phyloP scores from a whole-genome alignment of 2,797 vertebrate genomes.

The Anas flavirostris region DNA sequence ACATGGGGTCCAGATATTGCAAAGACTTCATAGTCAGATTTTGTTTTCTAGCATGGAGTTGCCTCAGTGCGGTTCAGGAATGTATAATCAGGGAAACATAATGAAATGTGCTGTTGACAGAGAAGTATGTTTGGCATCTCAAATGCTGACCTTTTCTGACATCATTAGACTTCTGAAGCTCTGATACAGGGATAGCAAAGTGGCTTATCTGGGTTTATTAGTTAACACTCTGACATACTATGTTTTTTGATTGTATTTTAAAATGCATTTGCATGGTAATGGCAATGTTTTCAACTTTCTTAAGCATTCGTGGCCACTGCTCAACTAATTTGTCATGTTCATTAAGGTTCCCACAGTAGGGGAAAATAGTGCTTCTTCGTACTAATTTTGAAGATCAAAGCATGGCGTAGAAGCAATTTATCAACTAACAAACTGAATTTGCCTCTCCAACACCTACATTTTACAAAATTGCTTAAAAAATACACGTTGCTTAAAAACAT shows the following conservation, averaged over 20 bases:
- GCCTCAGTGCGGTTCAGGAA: background rate
- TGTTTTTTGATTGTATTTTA: background rate
- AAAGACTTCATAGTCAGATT: background rate
- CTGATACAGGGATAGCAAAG: background rate
- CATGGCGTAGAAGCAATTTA: background rate
- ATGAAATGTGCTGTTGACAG: slow-evolving; percentile 34
- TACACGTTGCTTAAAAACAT: background rate
- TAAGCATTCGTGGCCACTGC: background rate
- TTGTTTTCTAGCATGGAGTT: background rate
- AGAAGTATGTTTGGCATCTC: slow-evolving; percentile 50
- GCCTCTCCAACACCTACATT: background rate
- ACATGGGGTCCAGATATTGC: background rate
- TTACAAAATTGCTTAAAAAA: background rate
- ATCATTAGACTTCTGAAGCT: background rate
- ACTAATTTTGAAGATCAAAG: background rate
- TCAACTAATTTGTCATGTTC: background rate
- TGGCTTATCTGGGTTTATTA: background rate
- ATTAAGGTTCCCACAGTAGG: background rate
- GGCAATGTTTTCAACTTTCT: background rate
- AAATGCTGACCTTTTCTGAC: background rate
- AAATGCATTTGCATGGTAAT: background rate
- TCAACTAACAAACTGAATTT: background rate
- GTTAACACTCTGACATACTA: background rate
- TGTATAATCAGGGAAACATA: slow-evolving; percentile 29
- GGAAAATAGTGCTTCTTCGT: background rate